Conservation (phyloP, 35 echinoderm and acorn worm genomes). For the Anneissia japonica region DNA sequence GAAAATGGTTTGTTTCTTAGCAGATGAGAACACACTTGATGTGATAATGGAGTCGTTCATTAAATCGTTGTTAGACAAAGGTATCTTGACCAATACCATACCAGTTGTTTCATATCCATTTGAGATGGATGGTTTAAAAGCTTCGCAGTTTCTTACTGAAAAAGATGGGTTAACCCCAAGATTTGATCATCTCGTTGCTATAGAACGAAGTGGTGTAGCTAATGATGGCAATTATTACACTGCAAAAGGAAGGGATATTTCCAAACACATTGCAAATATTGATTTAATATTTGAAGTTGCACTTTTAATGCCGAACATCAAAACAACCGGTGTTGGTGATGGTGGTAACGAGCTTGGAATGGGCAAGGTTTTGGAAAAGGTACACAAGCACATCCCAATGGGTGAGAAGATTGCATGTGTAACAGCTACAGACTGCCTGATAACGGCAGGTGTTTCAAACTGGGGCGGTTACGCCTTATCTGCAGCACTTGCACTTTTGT, state of each 20-base stretch:
- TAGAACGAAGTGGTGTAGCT: conserved; percentile 62
- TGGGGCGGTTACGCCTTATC: conserved; percentile 87
- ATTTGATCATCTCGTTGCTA: conserved; percentile 65
- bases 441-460: conserved; percentile 68
- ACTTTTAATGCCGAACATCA: conserved; percentile 30
- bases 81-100: conserved; percentile 33
- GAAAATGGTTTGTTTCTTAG: conserved; percentile 52
- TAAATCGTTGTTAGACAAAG: conserved; percentile 35
- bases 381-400: conserved; percentile 20
- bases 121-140: conserved; percentile 15
- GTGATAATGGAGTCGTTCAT: conserved; percentile 28
- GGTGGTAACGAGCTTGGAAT: conserved; percentile 90
- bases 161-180: conserved; percentile 20
- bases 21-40: conserved; percentile 42
- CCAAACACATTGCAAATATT: conserved; percentile 15
- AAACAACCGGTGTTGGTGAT: conserved; percentile 81
- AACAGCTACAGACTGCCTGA: conserved; percentile 58
- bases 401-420: conserved; percentile 47
- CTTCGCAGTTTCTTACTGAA: conserved; percentile 42
- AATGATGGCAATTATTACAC: conserved; percentile 54
- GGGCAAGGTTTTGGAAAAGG: conserved; percentile 72
- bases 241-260: conserved; percentile 22
- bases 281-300: conserved; percentile 72
- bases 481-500: conserved; percentile 43
- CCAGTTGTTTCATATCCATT: conserved; percentile 46